Base-by-base conservation (phyloP, 2,113 vertebrate species). In the Dasyornis broadbenti region DNA sequence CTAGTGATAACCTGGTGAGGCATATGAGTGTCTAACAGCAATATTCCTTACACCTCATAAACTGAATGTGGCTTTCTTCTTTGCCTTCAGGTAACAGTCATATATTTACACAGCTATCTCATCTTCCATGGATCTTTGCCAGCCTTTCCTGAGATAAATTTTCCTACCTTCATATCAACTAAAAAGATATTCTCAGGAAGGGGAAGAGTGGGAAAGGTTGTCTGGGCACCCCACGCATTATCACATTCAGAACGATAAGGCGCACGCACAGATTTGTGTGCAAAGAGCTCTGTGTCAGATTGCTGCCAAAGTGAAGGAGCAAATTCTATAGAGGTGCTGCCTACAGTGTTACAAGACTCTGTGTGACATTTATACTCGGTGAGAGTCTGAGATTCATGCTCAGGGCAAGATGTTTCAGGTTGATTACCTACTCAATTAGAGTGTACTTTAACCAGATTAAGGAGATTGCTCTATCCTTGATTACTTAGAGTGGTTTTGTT, bases 341-440 rank as follows among this genome's bases (percentile, higher is more conserved):
- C 37, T 70, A 82, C 33, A 39, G 37, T 57, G 42, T 59, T 57
- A 61, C 49, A 73, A 90, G 87, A 63, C 31, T 84, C 37, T 35
- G 13, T 1, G 3, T 66, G 91, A 86, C 91, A 86, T 85, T 73
- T 72, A 72, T 15, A 77, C 50, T 66, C 1, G 0, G 30, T 40
- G 33, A 92, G 81, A 94, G 31, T 22, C n/a, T 56, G 27, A 76
- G 59, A 82, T 49, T 68, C 33, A 26, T 13, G 71, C 66, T 94
- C 44, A 90, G 40, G 85, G 93, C 59, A 94, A 91, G 70, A 85
- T 45, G 54, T 85, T 96, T 95, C 91, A 87, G 73, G 75, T 47
- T 90, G 75, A 82, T 90, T 92, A 90, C 66, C 73, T 52, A 76
- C 84, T 86, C 82, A 77, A 85, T 85, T 94, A 82, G 54, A 81